Base-by-base conservation (phyloP, 2,113 vertebrate genomes). In the Bubo blakistoni region DNA sequence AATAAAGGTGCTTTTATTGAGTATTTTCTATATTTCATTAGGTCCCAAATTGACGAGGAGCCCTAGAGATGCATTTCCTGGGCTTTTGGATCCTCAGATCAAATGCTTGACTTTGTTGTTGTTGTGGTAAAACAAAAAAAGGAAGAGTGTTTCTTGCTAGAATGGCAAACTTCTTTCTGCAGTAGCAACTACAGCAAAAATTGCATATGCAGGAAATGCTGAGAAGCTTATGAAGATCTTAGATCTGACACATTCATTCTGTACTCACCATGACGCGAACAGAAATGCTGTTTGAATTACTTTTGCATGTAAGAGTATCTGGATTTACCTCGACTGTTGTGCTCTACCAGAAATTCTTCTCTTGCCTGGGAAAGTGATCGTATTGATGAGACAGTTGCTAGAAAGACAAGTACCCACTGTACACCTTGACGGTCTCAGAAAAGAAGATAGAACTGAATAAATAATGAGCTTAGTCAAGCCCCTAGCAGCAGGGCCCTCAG, bases 1-100 rank as follows among this genome's bases (percentile, higher is more conserved):
- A 98, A 98, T 98, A 98, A 98, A 96, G 97, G 96, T 96, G 96
- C 98, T 98, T 98, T 98, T 98, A 98, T 98, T 98, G 98, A 98
- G 97, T 98, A 98, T 98, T 98, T 98, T 98, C 97, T 97, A 95
- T 97, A 98, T 98, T 98, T 98, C 98, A 98, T 98, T 98, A 98
- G 89, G 95, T 89, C 85, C 83, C 94, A 98, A 98, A 98, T 98
- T 98, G 98, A 98, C 57, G 87, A 98, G 93, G 95, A 98, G 97
- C 97, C 97, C 96, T 51, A 97, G 97, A 96, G 98, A 98, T 98
- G 97, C 97, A 98, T 97, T 98, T 98, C 97, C 98, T 98, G 97
- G 95, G 96, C 97, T 98, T 98, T 98, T 90, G 96, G 95, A 97
- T 97, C 94, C 95, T 96, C 73, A 96, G 90, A 98, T 94, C 95